These are phyloP conservation scores for Ptychodera flava DNA, from an alignment of 35 echinoderm and acorn worm genomes.

Conservation along the genomic window DNA sequence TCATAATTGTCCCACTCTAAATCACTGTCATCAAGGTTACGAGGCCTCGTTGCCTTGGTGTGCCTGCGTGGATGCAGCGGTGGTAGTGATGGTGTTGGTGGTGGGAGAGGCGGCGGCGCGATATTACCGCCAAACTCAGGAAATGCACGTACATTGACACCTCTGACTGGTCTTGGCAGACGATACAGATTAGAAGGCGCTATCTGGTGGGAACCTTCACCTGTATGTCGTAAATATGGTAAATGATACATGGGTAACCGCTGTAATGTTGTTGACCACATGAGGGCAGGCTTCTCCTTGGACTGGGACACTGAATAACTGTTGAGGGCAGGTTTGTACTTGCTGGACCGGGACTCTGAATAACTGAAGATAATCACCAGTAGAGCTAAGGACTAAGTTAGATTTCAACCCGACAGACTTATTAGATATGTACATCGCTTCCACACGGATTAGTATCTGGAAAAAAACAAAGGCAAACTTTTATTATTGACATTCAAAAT, in stretches of 20 bases:
- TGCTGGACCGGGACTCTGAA: too few species aligned
- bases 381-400: background rate
- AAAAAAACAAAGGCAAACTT: background rate
- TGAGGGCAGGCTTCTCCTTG: background rate
- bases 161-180: background rate
- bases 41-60: background rate
- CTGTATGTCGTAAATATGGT: background rate
- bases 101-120: background rate
- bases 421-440: background rate
- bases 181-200: background rate
- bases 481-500: too few species aligned
- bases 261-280: background rate
- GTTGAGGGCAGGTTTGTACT: too few species aligned
- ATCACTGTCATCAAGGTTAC: conserved; percentile 38
- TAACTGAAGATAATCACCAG: background rate
- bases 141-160: background rate
- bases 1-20: conserved; percentile 99
- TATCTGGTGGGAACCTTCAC: background rate
- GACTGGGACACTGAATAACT: too few species aligned
- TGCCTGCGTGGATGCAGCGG: background rate
- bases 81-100: background rate
- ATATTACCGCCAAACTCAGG: background rate
- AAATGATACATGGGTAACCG: background rate
- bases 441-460: background rate
- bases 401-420: background rate